Evolutionary conservation across 2,888 invertebrate species (phyloP), one percentile per base, ranked within the genome.

Genomic region (Drosophila diplacantha): DNA sequence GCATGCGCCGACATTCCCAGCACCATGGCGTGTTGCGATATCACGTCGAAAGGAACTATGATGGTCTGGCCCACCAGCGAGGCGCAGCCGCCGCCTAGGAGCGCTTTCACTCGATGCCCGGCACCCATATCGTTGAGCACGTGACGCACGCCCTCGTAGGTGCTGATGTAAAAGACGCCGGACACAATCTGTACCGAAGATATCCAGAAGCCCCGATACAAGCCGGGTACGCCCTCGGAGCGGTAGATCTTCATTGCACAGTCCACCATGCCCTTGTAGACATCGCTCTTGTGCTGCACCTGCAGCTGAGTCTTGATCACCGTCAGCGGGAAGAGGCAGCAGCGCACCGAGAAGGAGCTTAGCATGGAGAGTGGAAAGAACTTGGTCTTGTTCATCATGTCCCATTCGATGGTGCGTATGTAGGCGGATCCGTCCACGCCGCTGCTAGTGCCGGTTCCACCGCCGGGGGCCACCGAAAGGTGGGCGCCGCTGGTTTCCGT

Each of bases 11-110:
- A 72, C 76, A 94, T 90, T 0, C 97, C 97, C 7, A 97, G 90
- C 79, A 99, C 94, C 97, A 98, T 98, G 55, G 98, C 91, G 86
- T 99, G 98, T 84, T 99, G 99, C 72, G 97, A 97, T 55, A 99
- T 91, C 44, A 99, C 95, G 88, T 99, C 99, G 85, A 98, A 96
- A 5, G 99, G 99, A 54, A 98, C 98, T 68, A 98, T 94, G 57
- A 98, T 94, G 0, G 97, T 97, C 89, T 99, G 98, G 0, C 97
- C 95, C 18, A 97, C 96, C 47, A 96, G 88, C 0, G 98, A 98
- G 0, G 98, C 98, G 79, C 93, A 93, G 0, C 94, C 97, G 4
- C 98, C 98, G 31, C 94, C 97, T 62, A 96, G 90, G 55, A 98
- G 91, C 18, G 97, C 95, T 90, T 94, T 92, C 4, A 79, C 54